These are phyloP conservation scores for Fistularia tabacaria DNA, from an alignment of 2,797 vertebrate species.

Conservation along the genomic window DNA sequence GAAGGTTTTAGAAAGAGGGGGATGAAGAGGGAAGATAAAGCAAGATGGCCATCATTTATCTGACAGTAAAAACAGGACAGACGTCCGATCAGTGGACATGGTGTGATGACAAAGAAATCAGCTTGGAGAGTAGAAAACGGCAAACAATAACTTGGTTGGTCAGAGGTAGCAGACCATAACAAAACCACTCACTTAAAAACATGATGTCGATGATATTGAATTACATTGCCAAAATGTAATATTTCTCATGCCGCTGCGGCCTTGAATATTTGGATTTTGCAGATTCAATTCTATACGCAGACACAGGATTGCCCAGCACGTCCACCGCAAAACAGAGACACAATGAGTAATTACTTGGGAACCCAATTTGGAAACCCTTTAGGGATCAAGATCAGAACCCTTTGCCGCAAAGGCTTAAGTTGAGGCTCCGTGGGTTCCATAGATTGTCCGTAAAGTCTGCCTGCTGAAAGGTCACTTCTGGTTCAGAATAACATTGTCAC, in stretches of 20 bases:
- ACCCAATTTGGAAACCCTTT: conserved; percentile 21
- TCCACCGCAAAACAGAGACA: too few species aligned
- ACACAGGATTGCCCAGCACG: too few species aligned
- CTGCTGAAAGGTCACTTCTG: conserved; percentile 40
- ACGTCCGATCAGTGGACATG: conserved; percentile 20
- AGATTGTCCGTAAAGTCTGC: background rate
- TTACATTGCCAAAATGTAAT: too few species aligned
- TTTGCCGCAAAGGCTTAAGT: conserved; percentile 1
- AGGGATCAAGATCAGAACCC: conserved; percentile 11
- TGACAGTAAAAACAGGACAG: conserved; percentile 29
- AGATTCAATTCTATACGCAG: too few species aligned
- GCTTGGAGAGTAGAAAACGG: background rate
- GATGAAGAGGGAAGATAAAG: background rate
- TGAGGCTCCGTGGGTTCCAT: background rate
- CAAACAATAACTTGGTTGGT: background rate
- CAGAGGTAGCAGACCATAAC: too few species aligned
- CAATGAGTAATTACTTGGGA: conserved; percentile 12
- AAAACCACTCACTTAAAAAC: too few species aligned
- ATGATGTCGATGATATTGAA: too few species aligned
- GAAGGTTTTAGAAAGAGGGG: background rate
- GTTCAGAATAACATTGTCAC: conserved; percentile 32
- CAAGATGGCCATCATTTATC: conserved; percentile 31
- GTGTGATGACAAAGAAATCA: background rate
- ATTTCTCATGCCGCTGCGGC: too few species aligned
- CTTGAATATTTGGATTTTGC: too few species aligned